Evolutionary conservation across 2,888 invertebrate species (phyloP).

Genomic region (Microctonus brassicae): DNA sequence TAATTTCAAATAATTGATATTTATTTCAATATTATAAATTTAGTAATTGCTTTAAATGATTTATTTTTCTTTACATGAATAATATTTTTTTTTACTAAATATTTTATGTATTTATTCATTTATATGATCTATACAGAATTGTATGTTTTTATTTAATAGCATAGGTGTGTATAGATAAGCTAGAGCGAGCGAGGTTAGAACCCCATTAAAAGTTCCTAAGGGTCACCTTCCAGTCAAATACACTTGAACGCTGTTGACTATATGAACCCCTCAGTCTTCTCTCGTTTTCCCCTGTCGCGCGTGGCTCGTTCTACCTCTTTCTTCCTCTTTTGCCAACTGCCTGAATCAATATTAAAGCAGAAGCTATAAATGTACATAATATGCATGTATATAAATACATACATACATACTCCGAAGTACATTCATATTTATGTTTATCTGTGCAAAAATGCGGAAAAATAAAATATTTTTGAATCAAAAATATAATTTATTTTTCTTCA

Average conservation of each 20-base stretch:
- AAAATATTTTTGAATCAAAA: too few relatives aligned
- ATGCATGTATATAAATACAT: background rate
- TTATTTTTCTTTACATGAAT: background rate
- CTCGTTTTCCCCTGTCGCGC: background rate
- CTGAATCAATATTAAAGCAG: constrained; percentile 50
- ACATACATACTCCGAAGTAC: background rate
- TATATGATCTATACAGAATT: background rate
- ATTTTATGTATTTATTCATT: background rate
- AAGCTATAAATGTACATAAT: too few relatives aligned
- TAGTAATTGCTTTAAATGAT: too few relatives aligned
- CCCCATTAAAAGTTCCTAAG: constrained; percentile 59
- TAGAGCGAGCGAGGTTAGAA: constrained; percentile 6
- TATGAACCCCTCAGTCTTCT: constrained; percentile 17
- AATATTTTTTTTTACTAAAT: background rate
- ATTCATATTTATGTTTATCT: too few relatives aligned
- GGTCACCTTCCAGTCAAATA: constrained; percentile 62
- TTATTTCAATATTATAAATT: too few relatives aligned
- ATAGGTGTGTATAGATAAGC: background rate
- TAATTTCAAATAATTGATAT: too few relatives aligned
- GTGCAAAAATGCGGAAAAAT: background rate
- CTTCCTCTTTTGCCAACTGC: constrained; percentile 42
- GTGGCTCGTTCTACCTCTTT: constrained; percentile 27
- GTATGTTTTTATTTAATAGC: background rate
- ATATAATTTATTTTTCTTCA: too few relatives aligned
- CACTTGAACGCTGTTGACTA: constrained; percentile 54